Conservation (phyloP, 2,797 vertebrate genomes). For the Siniperca undulata region DNA sequence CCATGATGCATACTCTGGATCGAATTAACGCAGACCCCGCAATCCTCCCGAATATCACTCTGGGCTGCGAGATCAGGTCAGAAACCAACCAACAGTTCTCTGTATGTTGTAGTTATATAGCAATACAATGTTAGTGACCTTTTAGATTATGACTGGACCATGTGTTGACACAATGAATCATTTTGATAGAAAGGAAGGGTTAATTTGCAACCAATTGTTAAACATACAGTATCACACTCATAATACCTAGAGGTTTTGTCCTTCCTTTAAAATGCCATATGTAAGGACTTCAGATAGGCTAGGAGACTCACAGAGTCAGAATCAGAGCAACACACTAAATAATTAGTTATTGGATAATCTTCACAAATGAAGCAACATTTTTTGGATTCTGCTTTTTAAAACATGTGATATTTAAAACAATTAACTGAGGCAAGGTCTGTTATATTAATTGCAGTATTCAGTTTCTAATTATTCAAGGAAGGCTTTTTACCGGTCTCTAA, state of each 20-base stretch:
- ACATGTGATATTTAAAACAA: background rate
- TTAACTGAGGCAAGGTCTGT: background rate
- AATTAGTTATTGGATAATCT: background rate
- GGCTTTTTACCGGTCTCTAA: background rate
- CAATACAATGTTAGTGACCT: background rate
- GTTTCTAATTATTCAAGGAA: background rate
- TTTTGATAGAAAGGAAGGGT: background rate
- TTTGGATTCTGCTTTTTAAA: background rate
- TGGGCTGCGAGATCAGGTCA: conserved; percentile 96
- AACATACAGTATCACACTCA: background rate
- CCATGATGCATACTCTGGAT: conserved; percentile 97
- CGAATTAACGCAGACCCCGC: conserved; percentile 93
- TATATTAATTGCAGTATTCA: background rate
- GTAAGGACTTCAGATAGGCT: background rate
- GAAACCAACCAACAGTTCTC: conserved; percentile 3
- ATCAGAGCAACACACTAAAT: background rate
- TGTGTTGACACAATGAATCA: background rate
- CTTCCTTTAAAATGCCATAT: background rate
- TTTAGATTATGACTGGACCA: background rate
- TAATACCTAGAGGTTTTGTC: background rate
- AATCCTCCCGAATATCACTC: conserved; percentile 93
- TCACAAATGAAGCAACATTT: background rate
- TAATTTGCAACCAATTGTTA: background rate
- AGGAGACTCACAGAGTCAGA: too few relatives aligned
- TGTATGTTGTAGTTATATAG: background rate